Evolutionary conservation across 2,888 invertebrate species (phyloP), one percentile per base, ranked within the genome.

Genomic region (Stegana nigrithorax): DNA sequence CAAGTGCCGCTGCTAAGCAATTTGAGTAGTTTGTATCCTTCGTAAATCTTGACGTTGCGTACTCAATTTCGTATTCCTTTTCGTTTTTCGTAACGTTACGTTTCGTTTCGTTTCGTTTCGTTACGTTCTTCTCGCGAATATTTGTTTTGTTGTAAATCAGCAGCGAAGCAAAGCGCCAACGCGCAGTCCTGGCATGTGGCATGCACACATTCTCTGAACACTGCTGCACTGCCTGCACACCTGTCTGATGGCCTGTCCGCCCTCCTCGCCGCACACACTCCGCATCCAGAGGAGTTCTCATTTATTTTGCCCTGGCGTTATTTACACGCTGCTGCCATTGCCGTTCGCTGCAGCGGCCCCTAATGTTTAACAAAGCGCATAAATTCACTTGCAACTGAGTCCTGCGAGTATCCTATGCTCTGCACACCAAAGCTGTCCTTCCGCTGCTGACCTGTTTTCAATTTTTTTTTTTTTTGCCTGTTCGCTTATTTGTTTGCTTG

Each of bases 91-190:
- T 36, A n/a, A 36, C 5, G 10, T 36, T n/a, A 3, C 3, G 10
- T n/a, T 7, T 7, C 36, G 1, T 36, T 36, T 3, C 1, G 10
- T 36, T 12, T 23, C 23, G 23, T 5, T 47, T 17, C 47, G 36
- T 51, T 64, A n/a, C 60, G 44, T 47, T 64, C 62, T 53, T 56
- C 61, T 67, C 71, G 67, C 68, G 66, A 73, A 71, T 78, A 80
- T 78, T 78, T 81, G 78, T 80, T 81, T 78, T 77, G 79, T 74
- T 78, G 77, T 81, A 81, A 81, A 78, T 78, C 81, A 80, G 79
- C 66, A 68, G 80, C 61, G 67, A 71, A 73, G 71, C 76, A 68
- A 73, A 66, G 68, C 60, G 32, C 50, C 60, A 58, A 59, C 57
- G 27, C 47, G 61, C 17, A 36, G 26, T 21, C 47, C 21, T 14